Percentiles rank a stretch among this genome's conserved stretches.
phyloP scores from a whole-genome alignment of 2,888 invertebrate species.

The Cantharis lateralis region DNA sequence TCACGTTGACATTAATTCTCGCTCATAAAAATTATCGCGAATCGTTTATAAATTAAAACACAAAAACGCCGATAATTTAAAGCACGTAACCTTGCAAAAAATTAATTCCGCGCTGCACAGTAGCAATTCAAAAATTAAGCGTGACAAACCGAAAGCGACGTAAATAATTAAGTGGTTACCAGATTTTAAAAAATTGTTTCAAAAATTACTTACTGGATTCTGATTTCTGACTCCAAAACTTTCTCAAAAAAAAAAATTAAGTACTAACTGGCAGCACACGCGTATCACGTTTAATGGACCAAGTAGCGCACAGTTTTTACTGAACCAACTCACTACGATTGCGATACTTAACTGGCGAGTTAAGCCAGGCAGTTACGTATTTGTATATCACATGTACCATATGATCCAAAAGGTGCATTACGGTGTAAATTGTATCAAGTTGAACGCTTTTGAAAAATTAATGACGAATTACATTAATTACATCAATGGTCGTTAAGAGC shows the following conservation, averaged over 20 bases:
- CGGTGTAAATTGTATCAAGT: not conserved
- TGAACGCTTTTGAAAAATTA: not conserved
- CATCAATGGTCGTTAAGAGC: not conserved
- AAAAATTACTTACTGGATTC: not conserved
- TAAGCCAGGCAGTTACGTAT: slow-evolving; percentile 24
- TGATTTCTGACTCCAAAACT: not conserved
- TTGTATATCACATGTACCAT: slow-evolving; percentile 31
- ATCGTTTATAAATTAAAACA: not conserved
- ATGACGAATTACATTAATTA: not conserved
- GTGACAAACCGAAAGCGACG: not conserved
- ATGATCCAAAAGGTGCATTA: slow-evolving; percentile 17
- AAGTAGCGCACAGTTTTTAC: not conserved
- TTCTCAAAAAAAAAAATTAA: not conserved
- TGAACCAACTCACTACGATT: slow-evolving; percentile 20
- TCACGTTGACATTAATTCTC: not conserved
- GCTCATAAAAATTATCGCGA: not conserved
- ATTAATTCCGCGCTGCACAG: not conserved
- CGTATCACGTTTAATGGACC: not conserved
- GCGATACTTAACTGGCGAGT: slow-evolving; percentile 29
- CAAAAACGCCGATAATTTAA: not conserved
- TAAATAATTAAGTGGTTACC: not conserved
- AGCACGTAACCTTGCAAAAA: not conserved
- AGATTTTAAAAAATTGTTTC: not conserved
- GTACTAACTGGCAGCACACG: not conserved
- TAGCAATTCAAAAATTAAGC: not conserved